Evolutionary conservation across 2,797 vertebrate species (phyloP).

Genomic region (Geotrypetes seraphini): DNA sequence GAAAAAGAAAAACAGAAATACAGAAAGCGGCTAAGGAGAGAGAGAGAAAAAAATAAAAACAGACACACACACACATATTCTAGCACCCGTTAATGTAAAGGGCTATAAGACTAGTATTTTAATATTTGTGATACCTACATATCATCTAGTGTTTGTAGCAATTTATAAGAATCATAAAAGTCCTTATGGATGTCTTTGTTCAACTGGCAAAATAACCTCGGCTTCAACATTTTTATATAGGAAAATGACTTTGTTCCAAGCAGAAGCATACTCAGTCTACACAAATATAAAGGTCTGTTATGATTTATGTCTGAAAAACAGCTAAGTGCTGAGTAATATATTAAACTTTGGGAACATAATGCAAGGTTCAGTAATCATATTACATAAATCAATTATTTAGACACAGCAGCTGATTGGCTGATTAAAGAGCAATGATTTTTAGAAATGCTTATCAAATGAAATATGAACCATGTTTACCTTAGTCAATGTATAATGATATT

Average conservation of each 20-base stretch:
- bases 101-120: no score
- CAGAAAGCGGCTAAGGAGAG: no score
- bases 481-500: slow-evolving; percentile 8
- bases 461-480: slow-evolving; percentile 6
- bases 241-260: neutral
- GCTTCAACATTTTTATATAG: neutral
- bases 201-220: neutral
- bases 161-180: neutral
- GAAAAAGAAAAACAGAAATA: no score
- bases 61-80: no score
- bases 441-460: slow-evolving; percentile 16
- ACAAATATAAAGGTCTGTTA: neutral
- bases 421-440: slow-evolving; percentile 11
- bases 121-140: fast-evolving
- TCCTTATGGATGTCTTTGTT: neutral
- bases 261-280: neutral
- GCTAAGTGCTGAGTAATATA: neutral
- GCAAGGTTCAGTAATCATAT: neutral
- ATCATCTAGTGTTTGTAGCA: neutral
- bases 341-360: neutral
- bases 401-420: slow-evolving; percentile 2
- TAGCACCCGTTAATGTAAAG: no score
- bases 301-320: neutral
- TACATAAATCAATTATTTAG: slow-evolving; percentile 10
- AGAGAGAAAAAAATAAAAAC: no score